These are phyloP conservation scores for Helicolenus hilgendorfi DNA, from an alignment of 2,797 vertebrate species.

Conservation along the genomic window DNA sequence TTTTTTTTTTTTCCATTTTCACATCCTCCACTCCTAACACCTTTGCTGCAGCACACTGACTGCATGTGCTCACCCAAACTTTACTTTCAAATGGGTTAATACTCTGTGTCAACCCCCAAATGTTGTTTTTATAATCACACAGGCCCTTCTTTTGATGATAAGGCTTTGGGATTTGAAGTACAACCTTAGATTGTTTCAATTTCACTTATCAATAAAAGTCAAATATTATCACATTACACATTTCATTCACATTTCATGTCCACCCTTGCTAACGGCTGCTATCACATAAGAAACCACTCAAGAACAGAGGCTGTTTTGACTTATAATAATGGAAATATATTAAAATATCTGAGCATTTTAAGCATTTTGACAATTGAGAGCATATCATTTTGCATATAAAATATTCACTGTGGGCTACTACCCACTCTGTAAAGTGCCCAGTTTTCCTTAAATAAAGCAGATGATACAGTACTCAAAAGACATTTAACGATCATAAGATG, in stretches of 20 bases:
- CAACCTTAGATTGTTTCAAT: not conserved
- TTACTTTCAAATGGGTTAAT: conserved; percentile 3
- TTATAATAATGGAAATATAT: not conserved
- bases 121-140: not conserved
- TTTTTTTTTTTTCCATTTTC: conserved; percentile 38
- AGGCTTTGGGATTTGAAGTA: not conserved
- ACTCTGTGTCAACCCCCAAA: not conserved
- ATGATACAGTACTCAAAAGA: not conserved
- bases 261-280: not conserved
- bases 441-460: not conserved
- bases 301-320: not conserved
- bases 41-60: conserved; percentile 28
- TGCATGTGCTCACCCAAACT: conserved; percentile 3
- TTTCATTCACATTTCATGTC: not conserved
- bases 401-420: not conserved
- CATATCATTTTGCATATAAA: not conserved
- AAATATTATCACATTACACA: not conserved
- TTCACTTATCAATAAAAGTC: not conserved
- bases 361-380: not conserved
- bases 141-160: not conserved
- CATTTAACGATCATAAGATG: not conserved
- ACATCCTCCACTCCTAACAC: conserved; percentile 43
- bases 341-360: not conserved
- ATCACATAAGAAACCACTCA: not conserved
- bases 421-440: not conserved